These are phyloP conservation scores for Psococerastis gibbosa DNA, from an alignment of 2,888 invertebrate genomes.

Conservation along the genomic window DNA sequence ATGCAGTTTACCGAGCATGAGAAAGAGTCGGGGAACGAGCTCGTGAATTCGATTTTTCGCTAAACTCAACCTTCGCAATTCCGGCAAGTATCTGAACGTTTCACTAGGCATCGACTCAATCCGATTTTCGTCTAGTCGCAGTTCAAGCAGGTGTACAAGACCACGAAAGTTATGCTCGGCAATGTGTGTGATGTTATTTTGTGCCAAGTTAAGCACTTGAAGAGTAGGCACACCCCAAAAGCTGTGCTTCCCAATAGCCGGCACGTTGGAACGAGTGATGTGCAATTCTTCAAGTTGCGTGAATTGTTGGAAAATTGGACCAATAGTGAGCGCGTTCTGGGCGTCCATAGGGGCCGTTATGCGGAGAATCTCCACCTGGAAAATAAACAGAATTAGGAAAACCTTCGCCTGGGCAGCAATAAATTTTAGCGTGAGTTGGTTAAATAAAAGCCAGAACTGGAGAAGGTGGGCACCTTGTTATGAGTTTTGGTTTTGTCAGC, in stretches of 20 bases:
- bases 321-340: slow-evolving; percentile 46
- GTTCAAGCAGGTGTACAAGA: slow-evolving; percentile 46
- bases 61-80: slow-evolving; percentile 44
- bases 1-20: slow-evolving; percentile 49
- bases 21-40: slow-evolving; percentile 30
- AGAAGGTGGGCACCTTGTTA: slow-evolving; percentile 23
- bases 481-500: background rate
- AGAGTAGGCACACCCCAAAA: slow-evolving; percentile 55
- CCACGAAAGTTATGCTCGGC: slow-evolving; percentile 58
- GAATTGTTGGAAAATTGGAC: slow-evolving; percentile 42
- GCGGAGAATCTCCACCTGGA: slow-evolving; percentile 34
- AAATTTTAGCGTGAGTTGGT: too few relatives aligned
- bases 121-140: slow-evolving; percentile 53
- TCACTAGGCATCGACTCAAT: slow-evolving; percentile 57
- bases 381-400: background rate
- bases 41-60: slow-evolving; percentile 28
- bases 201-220: slow-evolving; percentile 42
- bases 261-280: slow-evolving; percentile 51
- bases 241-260: slow-evolving; percentile 56
- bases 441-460: too few relatives aligned
- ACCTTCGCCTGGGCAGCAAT: slow-evolving; percentile 25
- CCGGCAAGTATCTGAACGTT: slow-evolving; percentile 52
- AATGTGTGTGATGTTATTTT: slow-evolving; percentile 49
- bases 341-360: slow-evolving; percentile 40
- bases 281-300: slow-evolving; percentile 45